A percentile compares a stretch with the other conserved stretches of the same genome.
These are phyloP conservation scores for Drosophila novamexicana DNA, from an alignment of 1,140 invertebrate species.

Conservation along the genomic window DNA sequence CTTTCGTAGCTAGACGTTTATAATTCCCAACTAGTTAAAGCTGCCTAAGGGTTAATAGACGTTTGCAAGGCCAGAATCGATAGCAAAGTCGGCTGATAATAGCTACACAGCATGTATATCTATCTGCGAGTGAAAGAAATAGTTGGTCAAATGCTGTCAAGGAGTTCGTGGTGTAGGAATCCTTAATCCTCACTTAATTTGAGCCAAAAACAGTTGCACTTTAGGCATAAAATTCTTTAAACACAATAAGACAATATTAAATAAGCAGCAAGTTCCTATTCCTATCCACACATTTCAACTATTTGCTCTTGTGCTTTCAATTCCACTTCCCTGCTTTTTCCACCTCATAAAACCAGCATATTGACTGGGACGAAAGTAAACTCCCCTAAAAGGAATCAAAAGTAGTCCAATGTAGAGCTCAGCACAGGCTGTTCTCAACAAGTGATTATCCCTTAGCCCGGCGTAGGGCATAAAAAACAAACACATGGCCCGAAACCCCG, in stretches of 20 bases:
- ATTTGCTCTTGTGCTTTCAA: not conserved
- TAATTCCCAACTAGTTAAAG: too few relatives aligned
- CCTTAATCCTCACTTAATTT: not conserved
- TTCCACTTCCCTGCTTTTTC: conserved; percentile 4
- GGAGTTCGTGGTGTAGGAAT: too few relatives aligned
- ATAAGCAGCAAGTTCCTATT: not conserved
- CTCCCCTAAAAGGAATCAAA: conserved; percentile 1
- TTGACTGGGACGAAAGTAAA: not conserved
- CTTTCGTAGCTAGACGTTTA: too few relatives aligned
- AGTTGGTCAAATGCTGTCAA: too few relatives aligned
- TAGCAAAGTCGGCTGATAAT: too few relatives aligned
- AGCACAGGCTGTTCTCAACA: conserved; percentile 9
- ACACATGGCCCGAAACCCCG: conserved; percentile 33
- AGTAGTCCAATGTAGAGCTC: not conserved
- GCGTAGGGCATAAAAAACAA: conserved; percentile 11
- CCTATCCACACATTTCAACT: not conserved
- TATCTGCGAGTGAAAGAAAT: too few relatives aligned
- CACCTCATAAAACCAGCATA: not conserved
- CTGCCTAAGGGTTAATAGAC: too few relatives aligned
- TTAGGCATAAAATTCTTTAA: not conserved
- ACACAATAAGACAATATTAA: not conserved
- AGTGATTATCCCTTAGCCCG: conserved; percentile 27
- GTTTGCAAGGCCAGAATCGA: too few relatives aligned
- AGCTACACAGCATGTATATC: too few relatives aligned
- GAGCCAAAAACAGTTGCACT: not conserved